Base-by-base conservation (phyloP, 1,140 invertebrate species). In the Sarcophaga bullata region DNA sequence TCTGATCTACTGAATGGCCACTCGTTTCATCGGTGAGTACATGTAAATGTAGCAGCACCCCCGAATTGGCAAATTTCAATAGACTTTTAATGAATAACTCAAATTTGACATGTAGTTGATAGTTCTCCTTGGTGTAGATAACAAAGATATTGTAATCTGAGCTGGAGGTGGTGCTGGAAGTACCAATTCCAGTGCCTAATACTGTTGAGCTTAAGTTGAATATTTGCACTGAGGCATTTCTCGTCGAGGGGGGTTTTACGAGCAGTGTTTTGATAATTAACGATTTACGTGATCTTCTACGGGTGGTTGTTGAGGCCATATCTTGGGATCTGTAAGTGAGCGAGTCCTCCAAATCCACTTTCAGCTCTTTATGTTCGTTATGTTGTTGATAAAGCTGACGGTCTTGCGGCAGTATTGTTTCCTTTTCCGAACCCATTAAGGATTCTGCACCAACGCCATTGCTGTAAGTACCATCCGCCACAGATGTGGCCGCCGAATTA, bases 11-110 rank as follows among this genome's bases (percentile, higher is more conserved):
- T 75, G 95, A 92, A 6, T 86, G 80, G 86, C 92, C 91, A 88
- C 95, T 95, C 8, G 91, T 90, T 5, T 91, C 87, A 87, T 96
- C 95, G 1, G 92, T 93, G 78, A 96, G 93, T 3, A 96, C 91
- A 86, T 95, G 93, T 37, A 96, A 91, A 58, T 92, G 91, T 62
- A 96, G 85, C 68, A 92, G 90, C 6, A 92, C 91, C 19, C 91
- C 89, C 0, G 75, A 78, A 7, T 78, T 78, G 17, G 87, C 84
- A 82, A 88, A 85, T 73, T 89, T 91, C 3, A 94, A 86, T 54
- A 95, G 88, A 9, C 94, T 94, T 7, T 91, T 88, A 3, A 93
- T 90, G 84, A 93, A 93, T 46, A 91, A 91, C 78, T 90, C 89
- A 83, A 95, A 93, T 84, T 94, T 94, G 9, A 90, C 87, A 81